phyloP scores from a whole-genome alignment of 2,113 vertebrate genomes.

The Erythrocercus mccallii region DNA sequence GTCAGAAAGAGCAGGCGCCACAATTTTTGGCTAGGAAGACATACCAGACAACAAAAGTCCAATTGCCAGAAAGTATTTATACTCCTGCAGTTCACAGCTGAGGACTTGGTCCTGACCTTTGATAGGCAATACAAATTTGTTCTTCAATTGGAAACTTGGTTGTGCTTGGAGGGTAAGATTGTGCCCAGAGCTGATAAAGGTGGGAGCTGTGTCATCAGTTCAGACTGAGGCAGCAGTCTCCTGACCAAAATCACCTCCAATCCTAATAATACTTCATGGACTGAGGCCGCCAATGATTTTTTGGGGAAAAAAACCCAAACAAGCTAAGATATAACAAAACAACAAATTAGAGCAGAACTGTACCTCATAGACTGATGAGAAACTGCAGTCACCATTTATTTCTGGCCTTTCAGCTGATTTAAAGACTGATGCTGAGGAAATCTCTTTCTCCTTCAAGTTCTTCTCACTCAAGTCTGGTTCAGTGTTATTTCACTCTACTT shows the following conservation, averaged over 20 bases:
- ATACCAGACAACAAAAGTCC: background rate
- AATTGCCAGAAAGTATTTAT: constrained; percentile 22
- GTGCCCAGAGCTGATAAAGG: background rate
- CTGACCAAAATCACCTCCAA: background rate
- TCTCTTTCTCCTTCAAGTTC: background rate
- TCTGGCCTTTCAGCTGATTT: background rate
- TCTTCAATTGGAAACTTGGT: background rate
- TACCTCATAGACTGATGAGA: background rate
- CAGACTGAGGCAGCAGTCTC: background rate
- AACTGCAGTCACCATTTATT: background rate
- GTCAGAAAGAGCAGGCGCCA: background rate
- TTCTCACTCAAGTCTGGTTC: background rate
- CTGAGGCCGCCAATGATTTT: background rate
- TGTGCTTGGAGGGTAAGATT: background rate
- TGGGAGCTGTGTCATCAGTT: background rate
- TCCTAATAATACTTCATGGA: background rate
- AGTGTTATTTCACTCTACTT: background rate
- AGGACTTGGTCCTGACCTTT: constrained; percentile 24
- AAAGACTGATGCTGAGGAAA: background rate
- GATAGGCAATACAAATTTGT: background rate
- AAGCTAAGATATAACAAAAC: background rate
- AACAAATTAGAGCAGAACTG: background rate
- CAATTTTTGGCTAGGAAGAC: background rate
- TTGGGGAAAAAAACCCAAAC: fast-evolving
- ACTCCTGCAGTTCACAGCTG: constrained; percentile 30